Conservation (phyloP, 2,113 vertebrate genomes). For the Globicephala melas region DNA sequence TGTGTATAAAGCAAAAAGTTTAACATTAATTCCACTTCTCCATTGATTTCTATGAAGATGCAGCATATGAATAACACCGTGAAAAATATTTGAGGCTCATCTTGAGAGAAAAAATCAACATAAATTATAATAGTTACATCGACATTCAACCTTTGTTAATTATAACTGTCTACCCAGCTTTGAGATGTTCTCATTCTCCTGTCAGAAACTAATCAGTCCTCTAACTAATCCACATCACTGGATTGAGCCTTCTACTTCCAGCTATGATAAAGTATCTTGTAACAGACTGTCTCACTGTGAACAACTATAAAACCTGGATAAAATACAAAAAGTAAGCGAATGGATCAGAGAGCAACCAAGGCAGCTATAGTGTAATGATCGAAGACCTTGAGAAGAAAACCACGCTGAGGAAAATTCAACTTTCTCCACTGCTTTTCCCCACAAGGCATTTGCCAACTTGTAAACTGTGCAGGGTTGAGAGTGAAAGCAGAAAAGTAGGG, state of each 20-base stretch:
- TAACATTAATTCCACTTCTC: not conserved
- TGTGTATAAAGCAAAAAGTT: not conserved
- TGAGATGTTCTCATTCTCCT: not conserved
- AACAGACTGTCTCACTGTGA: not conserved
- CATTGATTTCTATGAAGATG: not conserved
- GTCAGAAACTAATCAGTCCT: conserved; percentile 12
- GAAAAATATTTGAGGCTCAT: not conserved
- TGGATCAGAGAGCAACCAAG: not conserved
- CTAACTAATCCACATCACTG: not conserved
- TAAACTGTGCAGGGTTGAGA: not conserved
- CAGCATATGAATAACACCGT: not conserved
- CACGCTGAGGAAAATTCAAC: not conserved
- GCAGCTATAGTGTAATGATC: conserved; percentile 20
- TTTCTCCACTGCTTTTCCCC: not conserved
- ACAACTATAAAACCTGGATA: not conserved
- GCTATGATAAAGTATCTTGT: not conserved
- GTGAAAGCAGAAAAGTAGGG: not conserved
- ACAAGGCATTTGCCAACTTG: not conserved
- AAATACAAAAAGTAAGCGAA: not conserved
- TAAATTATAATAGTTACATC: not conserved
- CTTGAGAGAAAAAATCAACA: not conserved
- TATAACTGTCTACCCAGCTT: not conserved
- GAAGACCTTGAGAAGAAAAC: conserved; percentile 10
- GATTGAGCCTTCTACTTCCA: not conserved
- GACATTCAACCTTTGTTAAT: not conserved